A percentile compares a stretch with the other conserved stretches of the same genome.
These are phyloP conservation scores for Emydoidea blandingii DNA, from an alignment of 2,797 vertebrate genomes.

Conservation along the genomic window DNA sequence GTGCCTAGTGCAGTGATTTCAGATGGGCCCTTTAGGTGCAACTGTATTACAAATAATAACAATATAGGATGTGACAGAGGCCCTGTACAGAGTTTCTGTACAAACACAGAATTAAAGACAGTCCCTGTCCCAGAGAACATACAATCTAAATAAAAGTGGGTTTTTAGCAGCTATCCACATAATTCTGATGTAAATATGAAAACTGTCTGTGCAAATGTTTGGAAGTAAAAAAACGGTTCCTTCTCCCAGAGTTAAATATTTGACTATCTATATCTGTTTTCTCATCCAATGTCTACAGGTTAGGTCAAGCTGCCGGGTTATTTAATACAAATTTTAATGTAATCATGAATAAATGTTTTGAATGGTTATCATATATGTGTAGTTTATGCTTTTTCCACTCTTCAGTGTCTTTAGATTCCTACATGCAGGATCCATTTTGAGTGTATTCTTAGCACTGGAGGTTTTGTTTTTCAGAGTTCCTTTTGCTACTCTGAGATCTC, in stretches of 20 bases:
- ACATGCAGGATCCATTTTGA: conserved; percentile 16
- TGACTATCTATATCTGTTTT: conserved; percentile 36
- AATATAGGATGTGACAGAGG: neutral
- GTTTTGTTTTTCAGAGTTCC: conserved; percentile 25
- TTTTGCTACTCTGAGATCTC: conserved; percentile 13
- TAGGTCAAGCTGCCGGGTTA: conserved; percentile 67
- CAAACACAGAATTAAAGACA: conserved; percentile 41
- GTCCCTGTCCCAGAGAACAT: conserved; percentile 30
- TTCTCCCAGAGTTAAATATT: conserved; percentile 73
- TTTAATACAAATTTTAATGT: conserved; percentile 59
- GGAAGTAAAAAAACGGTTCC: conserved; percentile 71
- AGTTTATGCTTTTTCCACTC: conserved; percentile 18
- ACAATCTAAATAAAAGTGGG: conserved; percentile 47
- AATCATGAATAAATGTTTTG: conserved; percentile 50
- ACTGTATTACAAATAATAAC: neutral
- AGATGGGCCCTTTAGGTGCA: neutral
- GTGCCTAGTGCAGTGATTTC: neutral
- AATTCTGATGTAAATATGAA: conserved; percentile 52
- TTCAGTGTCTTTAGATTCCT: neutral
- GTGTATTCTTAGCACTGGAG: neutral
- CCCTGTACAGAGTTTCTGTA: conserved; percentile 1
- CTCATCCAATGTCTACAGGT: conserved; percentile 44
- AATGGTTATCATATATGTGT: conserved; percentile 8
- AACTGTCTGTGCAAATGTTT: conserved; percentile 64
- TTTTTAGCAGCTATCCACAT: conserved; percentile 60